Evolutionary conservation across 2,797 vertebrate species (phyloP).

Genomic region (Cichlasoma orientale): DNA sequence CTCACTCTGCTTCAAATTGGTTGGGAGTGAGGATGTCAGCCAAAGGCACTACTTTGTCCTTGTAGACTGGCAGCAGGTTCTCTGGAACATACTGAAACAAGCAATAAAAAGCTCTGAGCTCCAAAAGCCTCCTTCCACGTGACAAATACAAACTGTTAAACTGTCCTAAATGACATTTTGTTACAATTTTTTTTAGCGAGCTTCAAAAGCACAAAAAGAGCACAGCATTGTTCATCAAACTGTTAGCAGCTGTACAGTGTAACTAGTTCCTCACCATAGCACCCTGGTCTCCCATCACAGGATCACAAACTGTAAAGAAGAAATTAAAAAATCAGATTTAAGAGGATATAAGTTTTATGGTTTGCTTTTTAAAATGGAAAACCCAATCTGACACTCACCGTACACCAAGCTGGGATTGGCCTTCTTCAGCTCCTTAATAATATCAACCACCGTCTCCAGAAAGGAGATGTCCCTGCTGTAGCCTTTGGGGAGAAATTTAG

Average conservation of each 20-base stretch:
- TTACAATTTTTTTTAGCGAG: no score
- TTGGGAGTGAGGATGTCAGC: constrained; percentile 97
- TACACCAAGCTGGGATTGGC: constrained; percentile 89
- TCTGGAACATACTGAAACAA: constrained; percentile 90
- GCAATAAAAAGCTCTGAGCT: not conserved
- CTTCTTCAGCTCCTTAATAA: constrained; percentile 90
- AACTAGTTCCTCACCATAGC: constrained; percentile 85
- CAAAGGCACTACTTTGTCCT: constrained; percentile 90
- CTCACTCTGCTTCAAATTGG: constrained; percentile 98
- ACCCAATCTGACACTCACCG: constrained; percentile 78
- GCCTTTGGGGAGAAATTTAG: constrained; percentile 73
- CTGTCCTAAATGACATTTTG: not conserved
- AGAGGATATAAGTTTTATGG: not conserved
- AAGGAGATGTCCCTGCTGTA: constrained; percentile 94
- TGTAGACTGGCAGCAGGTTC: constrained; percentile 91
- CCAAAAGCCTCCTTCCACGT: not conserved
- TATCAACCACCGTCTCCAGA: constrained; percentile 91
- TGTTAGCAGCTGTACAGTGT: not conserved
- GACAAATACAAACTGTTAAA: not conserved
- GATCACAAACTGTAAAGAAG: constrained; percentile 89
- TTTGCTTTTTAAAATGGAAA: not conserved
- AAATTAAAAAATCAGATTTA: not conserved
- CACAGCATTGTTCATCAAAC: not conserved
- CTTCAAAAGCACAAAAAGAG: not conserved
- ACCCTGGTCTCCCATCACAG: constrained; percentile 96